Evolutionary conservation across 2,888 invertebrate species (phyloP).

Genomic region (Drosophila niveifrons): DNA sequence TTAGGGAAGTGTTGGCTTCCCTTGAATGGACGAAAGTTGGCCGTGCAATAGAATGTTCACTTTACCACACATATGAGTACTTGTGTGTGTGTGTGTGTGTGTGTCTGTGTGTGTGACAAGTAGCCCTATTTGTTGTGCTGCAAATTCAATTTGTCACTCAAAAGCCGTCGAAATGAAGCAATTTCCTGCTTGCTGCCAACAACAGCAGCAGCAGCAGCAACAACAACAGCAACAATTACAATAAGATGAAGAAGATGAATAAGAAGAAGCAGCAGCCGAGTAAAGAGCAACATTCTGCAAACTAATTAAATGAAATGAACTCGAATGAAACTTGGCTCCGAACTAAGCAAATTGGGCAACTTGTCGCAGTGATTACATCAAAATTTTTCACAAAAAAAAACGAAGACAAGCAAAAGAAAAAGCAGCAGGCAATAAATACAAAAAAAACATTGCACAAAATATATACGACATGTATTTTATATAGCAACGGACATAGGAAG

Average conservation of each 20-base stretch:
- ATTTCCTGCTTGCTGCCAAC: slow-evolving; percentile 63
- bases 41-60: no score
- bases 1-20: no score
- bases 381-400: slow-evolving; percentile 60
- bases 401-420: slow-evolving; percentile 10
- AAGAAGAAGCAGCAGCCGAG: slow-evolving; percentile 21
- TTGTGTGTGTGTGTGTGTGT: slow-evolving; percentile 11
- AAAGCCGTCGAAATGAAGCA: slow-evolving; percentile 74
- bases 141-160: slow-evolving; percentile 76
- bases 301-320: slow-evolving; percentile 77
- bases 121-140: slow-evolving; percentile 70
- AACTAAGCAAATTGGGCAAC: slow-evolving; percentile 78
- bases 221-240: neutral
- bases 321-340: slow-evolving; percentile 44
- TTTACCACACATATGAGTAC: no score
- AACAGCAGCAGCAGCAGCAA: slow-evolving; percentile 31
- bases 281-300: slow-evolving; percentile 66
- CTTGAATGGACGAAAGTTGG: no score
- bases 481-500: slow-evolving; percentile 24
- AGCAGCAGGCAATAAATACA: slow-evolving; percentile 3
- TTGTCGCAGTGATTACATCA: slow-evolving; percentile 77
- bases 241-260: neutral
- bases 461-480: slow-evolving; percentile 30
- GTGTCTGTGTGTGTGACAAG: slow-evolving; percentile 44
- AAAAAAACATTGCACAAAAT: slow-evolving; percentile 38